These are phyloP conservation scores for Microtus montanus DNA, from an alignment of 2,113 vertebrate species.

Conservation along the genomic window DNA sequence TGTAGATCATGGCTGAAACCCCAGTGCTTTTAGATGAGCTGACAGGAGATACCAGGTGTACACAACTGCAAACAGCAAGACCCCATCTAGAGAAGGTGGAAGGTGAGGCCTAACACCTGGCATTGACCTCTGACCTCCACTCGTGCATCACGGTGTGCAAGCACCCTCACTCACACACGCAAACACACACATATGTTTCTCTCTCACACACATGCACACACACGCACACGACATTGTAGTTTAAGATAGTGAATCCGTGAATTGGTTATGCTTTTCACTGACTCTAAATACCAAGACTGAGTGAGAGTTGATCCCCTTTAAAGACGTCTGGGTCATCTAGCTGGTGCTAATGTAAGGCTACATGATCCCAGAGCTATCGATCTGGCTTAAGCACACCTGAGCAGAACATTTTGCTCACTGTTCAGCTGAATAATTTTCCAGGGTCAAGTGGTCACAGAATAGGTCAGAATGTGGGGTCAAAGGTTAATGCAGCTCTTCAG, in stretches of 20 bases:
- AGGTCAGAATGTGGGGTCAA: background rate
- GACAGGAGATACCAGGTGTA: background rate
- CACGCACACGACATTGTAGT: background rate
- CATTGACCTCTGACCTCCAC: background rate
- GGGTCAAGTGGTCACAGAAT: background rate
- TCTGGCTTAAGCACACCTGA: background rate
- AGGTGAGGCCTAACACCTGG: background rate
- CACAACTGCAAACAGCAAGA: background rate
- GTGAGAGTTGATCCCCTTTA: background rate
- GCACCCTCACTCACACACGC: background rate
- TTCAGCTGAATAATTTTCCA: background rate
- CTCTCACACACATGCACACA: background rate
- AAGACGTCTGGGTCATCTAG: background rate
- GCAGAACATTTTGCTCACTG: background rate
- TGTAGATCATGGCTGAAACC: background rate
- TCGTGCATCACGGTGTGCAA: background rate
- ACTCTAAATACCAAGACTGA: background rate
- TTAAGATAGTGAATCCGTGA: background rate
- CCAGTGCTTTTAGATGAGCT: background rate
- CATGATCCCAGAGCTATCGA: background rate
- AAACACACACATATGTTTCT: background rate
- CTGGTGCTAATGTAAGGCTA: background rate
- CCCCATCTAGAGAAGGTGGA: background rate
- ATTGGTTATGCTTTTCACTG: background rate
- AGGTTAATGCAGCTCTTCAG: background rate